Evolutionary conservation across 2,113 vertebrate species (phyloP), one percentile per base, ranked within the genome.

Genomic region (Psophia crepitans): DNA sequence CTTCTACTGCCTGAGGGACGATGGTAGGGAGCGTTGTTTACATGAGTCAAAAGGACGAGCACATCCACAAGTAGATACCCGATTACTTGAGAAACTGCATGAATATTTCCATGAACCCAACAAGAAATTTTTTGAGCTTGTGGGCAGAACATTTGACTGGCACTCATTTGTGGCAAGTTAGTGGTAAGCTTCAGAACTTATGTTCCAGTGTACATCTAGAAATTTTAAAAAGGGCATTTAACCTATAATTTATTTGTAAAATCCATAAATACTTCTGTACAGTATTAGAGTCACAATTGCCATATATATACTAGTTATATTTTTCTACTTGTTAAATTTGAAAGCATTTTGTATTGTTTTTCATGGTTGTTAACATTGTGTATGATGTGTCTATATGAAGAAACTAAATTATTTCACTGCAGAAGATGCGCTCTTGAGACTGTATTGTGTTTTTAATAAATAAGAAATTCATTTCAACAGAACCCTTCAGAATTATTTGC

Each of bases 71-170:
- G 98, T 99, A 12, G 98, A 99, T 5, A 96, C 98, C 4, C 81
- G 92, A n/a, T 98, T 99, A 84, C 98, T 99, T 2, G 97, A 98
- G 19, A 99, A 99, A 95, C 98, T 99, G 84, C 98, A 98, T 75
- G 98, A 98, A 30, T 99, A 99, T 96, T 99, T 99, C 90, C 98
- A 98, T 13, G 98, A 99, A 97, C 99, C 99, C 84, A 99, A 99
- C 97, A 98, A 96, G 97, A 99, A 98, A 92, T 99, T 99, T 97
- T 99, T 99, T 92, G 98, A 99, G 89, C 98, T 99, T 32, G 99
- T 99, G 66, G 99, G 99, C 83, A 98, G 98, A 94, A 99, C 99
- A 41, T 99, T 99, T 97, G 98, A 99, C 97, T 99, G 99, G 99
- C 99, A 99, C 84, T 99, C 96, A 98, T 82, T 41, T 43, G 79